Evolutionary conservation across 1,140 invertebrate species (phyloP).

Genomic region (Drosophila kikkawai): DNA sequence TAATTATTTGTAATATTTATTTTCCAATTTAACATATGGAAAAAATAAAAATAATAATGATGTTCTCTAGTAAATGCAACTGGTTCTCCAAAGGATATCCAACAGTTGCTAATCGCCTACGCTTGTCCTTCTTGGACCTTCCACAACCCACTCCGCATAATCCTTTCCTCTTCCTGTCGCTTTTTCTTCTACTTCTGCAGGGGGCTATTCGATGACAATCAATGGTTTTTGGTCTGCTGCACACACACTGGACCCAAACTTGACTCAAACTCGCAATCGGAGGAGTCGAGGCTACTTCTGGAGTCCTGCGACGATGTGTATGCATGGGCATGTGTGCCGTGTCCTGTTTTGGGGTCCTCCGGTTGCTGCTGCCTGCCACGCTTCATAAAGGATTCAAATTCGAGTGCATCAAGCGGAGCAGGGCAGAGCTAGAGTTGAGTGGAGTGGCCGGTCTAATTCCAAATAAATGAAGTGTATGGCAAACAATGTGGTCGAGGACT

Average conservation of each 20-base stretch:
- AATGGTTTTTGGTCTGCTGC: constrained; percentile 84
- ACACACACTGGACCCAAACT: constrained; percentile 49
- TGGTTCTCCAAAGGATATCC: neutral
- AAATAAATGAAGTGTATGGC: constrained; percentile 84
- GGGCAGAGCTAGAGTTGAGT: constrained; percentile 10
- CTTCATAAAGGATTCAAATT: constrained; percentile 84
- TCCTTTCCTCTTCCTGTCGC: constrained; percentile 17
- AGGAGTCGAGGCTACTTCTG: constrained; percentile 54
- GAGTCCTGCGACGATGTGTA: constrained; percentile 35
- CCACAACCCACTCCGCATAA: constrained; percentile 34
- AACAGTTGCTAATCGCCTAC: neutral
- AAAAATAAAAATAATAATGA: no score
- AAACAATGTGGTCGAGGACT: constrained; percentile 70
- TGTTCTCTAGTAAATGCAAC: no score
- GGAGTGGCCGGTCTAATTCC: constrained; percentile 73
- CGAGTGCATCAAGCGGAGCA: constrained; percentile 66
- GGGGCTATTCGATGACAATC: constrained; percentile 81
- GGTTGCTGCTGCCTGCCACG: constrained; percentile 70
- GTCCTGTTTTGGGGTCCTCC: constrained; percentile 44
- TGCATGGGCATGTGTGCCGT: constrained; percentile 59
- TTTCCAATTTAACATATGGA: no score
- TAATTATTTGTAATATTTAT: neutral
- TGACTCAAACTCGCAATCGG: constrained; percentile 12
- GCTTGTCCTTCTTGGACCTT: constrained; percentile 1
- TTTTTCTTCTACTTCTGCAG: constrained; percentile 46